Conservation (phyloP, 2,113 vertebrate species). For the Rhadina sibilatrix region DNA sequence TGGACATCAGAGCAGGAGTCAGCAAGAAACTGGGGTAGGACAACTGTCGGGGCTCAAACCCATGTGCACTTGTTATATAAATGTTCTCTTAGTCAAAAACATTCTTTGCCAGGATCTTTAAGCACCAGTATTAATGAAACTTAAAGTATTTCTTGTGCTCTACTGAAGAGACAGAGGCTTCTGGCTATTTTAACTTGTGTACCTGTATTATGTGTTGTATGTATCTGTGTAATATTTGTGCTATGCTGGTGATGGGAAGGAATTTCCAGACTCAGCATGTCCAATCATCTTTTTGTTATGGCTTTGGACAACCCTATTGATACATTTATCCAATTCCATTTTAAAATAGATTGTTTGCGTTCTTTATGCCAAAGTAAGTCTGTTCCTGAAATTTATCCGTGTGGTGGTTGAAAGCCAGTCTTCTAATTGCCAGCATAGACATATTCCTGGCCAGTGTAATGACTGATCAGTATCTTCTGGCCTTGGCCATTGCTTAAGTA, state of each 20-base stretch:
- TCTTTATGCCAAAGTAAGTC: background rate
- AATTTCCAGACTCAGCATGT: background rate
- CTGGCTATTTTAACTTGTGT: background rate
- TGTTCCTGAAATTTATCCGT: background rate
- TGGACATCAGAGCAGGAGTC: background rate
- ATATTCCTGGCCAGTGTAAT: background rate
- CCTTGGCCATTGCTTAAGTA: background rate
- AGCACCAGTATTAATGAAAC: background rate
- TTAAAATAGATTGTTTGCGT: background rate
- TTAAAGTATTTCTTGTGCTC: background rate
- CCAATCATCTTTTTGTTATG: background rate
- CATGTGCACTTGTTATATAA: background rate
- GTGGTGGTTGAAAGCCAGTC: background rate
- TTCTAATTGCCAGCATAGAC: background rate
- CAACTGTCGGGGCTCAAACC: fast-evolving
- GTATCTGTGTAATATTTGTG: background rate
- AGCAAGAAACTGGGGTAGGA: background rate
- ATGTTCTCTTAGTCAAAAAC: background rate
- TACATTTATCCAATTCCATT: background rate
- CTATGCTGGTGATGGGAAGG: background rate
- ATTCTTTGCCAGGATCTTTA: background rate
- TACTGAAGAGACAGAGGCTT: background rate
- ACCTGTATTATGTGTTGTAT: background rate
- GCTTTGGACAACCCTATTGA: background rate
- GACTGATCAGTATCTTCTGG: background rate